Conservation (phyloP, 1,140 invertebrate genomes). For the Centruroides vittatus region DNA sequence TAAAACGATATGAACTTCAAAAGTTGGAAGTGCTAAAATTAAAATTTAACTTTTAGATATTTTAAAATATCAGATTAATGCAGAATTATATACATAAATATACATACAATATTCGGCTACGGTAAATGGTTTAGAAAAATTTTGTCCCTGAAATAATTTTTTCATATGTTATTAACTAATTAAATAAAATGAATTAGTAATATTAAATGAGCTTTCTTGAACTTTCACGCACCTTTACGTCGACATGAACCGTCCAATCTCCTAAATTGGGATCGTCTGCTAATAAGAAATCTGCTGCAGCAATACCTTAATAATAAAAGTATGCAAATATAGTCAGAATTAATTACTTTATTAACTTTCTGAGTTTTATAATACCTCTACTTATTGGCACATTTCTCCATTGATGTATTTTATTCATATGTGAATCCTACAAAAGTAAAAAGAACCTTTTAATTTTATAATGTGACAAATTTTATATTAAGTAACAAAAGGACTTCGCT, state of each 20-base stretch:
- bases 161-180: too few species aligned
- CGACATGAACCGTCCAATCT: conserved; percentile 68
- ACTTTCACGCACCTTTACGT: conserved; percentile 29
- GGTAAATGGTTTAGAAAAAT: conserved; percentile 50
- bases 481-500: conserved; percentile 18
- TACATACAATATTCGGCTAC: conserved; percentile 63
- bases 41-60: too few species aligned
- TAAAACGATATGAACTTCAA: conserved; percentile 66
- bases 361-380: conserved; percentile 29
- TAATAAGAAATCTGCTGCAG: conserved; percentile 58
- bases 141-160: conserved; percentile 31
- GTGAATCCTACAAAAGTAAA: conserved; percentile 45
- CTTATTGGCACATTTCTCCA: conserved; percentile 51
- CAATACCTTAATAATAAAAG: conserved; percentile 38
- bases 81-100: not conserved
- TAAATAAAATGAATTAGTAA: too few species aligned
- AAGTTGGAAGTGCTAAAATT: conserved; percentile 63
- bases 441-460: not conserved
- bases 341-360: too few species aligned
- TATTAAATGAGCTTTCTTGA: not conserved
- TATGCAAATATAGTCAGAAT: not conserved
- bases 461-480: not conserved
- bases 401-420: conserved; percentile 64
- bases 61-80: not conserved
- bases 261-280: conserved; percentile 71